Evolutionary conservation across 2,888 invertebrate genomes (phyloP).

Genomic region (Rhimphoctona megacephalus): DNA sequence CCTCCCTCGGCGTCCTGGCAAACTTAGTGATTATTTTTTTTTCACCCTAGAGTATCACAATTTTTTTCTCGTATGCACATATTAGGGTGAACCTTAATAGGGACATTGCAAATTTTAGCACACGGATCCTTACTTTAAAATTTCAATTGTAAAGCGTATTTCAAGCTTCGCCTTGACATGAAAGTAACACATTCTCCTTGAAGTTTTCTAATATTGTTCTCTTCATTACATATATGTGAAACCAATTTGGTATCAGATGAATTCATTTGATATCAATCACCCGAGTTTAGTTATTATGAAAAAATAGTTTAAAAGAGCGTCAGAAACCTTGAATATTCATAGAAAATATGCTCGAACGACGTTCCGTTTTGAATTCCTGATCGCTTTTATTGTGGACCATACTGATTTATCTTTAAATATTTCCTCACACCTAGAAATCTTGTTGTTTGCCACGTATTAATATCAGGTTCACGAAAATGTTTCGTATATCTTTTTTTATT

Average conservation of each 20-base stretch:
- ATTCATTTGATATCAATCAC: background rate
- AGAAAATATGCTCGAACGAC: background rate
- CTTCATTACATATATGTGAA: background rate
- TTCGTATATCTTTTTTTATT: background rate
- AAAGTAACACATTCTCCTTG: background rate
- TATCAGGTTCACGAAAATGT: background rate
- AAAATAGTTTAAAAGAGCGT: background rate
- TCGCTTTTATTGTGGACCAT: background rate
- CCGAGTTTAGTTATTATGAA: background rate
- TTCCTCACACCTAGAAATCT: background rate
- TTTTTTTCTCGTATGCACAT: constrained; percentile 7
- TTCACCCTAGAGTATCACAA: constrained; percentile 9
- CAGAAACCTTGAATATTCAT: background rate
- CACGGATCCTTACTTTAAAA: background rate
- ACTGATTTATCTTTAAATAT: background rate
- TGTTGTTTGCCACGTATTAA: background rate
- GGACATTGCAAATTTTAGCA: constrained; percentile 3
- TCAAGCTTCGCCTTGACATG: background rate
- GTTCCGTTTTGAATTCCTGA: background rate
- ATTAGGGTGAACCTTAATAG: constrained; percentile 6
- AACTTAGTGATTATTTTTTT: constrained; percentile 34
- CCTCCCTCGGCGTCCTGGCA: constrained; percentile 28
- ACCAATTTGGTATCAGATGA: background rate
- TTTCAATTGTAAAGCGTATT: constrained; percentile 3
- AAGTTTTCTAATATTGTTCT: background rate